Percentiles rank a stretch among this genome's conserved stretches.
These are phyloP conservation scores for Zaprionus gabonicus DNA, from an alignment of 1,140 invertebrate genomes.

Conservation along the genomic window DNA sequence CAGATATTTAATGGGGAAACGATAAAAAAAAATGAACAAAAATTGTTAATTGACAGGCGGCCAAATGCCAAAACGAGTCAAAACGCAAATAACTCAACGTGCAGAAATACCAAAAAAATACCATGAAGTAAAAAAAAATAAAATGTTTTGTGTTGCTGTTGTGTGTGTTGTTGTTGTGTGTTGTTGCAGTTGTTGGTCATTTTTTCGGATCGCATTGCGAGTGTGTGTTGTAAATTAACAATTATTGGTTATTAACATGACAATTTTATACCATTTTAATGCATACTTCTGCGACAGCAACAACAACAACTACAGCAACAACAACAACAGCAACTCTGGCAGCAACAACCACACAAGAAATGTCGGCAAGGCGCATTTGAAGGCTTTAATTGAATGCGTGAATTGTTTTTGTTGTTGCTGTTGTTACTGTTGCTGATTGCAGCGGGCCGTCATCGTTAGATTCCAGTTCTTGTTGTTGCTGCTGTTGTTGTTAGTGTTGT, in stretches of 20 bases:
- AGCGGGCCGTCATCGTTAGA: constrained; percentile 52
- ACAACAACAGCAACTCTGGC: constrained; percentile 29
- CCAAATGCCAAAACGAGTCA: constrained; percentile 69
- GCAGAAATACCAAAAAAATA: constrained; percentile 33
- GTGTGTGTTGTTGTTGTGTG: neutral
- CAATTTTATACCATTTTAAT: constrained; percentile 83
- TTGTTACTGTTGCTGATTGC: constrained; percentile 78
- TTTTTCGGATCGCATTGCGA: constrained; percentile 34
- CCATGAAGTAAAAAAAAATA: neutral
- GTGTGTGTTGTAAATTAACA: constrained; percentile 80
- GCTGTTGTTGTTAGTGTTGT: constrained; percentile 23
- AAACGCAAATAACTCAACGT: constrained; percentile 65
- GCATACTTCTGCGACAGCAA: constrained; percentile 63
- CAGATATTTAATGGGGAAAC: constrained; percentile 11
- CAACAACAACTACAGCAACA: constrained; percentile 43
- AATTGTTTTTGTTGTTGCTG: constrained; percentile 68
- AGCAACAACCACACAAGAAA: constrained; percentile 53
- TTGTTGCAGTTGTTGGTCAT: constrained; percentile 19
- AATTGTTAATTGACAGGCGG: constrained; percentile 69
- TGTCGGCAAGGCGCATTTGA: constrained; percentile 79
- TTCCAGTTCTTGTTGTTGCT: constrained; percentile 47
- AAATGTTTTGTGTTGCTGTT: neutral
- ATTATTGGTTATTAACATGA: constrained; percentile 84
- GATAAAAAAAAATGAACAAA: constrained; percentile 11
- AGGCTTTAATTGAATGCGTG: constrained; percentile 83